Evolutionary conservation across 2,797 vertebrate species (phyloP).

Genomic region (Cossypha caffra): DNA sequence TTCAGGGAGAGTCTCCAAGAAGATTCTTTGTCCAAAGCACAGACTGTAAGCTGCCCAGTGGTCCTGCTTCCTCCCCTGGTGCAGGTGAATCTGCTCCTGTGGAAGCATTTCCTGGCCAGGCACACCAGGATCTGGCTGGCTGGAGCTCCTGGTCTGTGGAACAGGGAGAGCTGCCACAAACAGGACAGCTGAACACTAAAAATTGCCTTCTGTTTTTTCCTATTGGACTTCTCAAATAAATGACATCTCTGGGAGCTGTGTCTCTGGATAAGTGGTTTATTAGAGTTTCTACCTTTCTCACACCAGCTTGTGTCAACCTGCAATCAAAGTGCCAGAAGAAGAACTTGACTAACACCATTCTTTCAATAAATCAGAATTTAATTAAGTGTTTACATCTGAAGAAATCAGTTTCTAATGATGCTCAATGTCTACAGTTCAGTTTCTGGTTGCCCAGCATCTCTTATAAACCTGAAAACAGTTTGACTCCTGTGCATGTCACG

Average conservation of each 20-base stretch:
- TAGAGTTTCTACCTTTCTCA: neutral
- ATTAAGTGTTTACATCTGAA: neutral
- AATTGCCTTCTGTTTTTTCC: neutral
- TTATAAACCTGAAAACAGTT: neutral
- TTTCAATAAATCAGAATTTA: neutral
- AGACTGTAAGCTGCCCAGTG: neutral
- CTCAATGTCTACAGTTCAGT: neutral
- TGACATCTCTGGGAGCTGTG: neutral
- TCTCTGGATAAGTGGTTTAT: neutral
- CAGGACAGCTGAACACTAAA: neutral
- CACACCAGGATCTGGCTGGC: neutral
- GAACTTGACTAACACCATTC: neutral
- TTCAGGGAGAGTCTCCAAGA: neutral
- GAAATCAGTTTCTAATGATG: neutral
- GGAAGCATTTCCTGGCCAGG: neutral
- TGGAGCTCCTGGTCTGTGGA: neutral
- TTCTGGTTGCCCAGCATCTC: neutral
- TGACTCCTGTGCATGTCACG: neutral
- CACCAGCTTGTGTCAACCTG: neutral
- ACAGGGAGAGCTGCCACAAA: neutral
- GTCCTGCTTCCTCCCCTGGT: neutral
- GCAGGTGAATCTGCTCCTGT: neutral
- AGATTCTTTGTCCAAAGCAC: neutral
- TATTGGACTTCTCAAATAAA: neutral
- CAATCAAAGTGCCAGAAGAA: neutral